Conservation (phyloP, 2,113 vertebrate species). For the Clupea harengus region DNA sequence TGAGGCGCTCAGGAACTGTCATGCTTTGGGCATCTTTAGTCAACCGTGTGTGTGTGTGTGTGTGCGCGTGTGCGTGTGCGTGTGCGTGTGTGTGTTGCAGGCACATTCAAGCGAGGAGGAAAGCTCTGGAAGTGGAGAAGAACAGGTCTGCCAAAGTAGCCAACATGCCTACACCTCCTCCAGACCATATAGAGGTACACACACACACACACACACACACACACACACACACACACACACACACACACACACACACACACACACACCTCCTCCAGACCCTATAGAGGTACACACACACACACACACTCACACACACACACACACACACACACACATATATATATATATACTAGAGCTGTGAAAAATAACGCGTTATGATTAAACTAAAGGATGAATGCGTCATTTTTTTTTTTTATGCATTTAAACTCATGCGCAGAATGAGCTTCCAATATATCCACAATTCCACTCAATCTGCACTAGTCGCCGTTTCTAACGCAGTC, state of each 20-base stretch:
- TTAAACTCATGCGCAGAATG: too few relatives aligned
- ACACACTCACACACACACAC: constrained; percentile 8
- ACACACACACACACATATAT: background rate
- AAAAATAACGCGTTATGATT: too few relatives aligned
- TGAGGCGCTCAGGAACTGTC: too few relatives aligned
- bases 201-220: background rate
- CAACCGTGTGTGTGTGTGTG: too few relatives aligned
- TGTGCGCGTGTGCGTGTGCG: background rate
- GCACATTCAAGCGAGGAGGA: constrained; percentile 75
- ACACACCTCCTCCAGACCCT: too few relatives aligned
- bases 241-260: constrained; percentile 3
- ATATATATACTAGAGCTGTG: too few relatives aligned
- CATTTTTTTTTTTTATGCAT: too few relatives aligned
- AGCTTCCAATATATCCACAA: too few relatives aligned
- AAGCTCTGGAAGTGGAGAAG: constrained; percentile 81
- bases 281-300: background rate
- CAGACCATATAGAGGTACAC: constrained; percentile 77
- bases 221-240: background rate
- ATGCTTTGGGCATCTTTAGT: too few relatives aligned
- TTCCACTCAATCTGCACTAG: too few relatives aligned
- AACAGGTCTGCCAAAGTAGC: constrained; percentile 81
- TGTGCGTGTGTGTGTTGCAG: constrained; percentile 58
- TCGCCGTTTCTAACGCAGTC: too few relatives aligned
- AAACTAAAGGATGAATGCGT: too few relatives aligned
- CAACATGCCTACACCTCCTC: constrained; percentile 77